Evolutionary conservation across 2,888 invertebrate species (phyloP).

Genomic region (Leptinotarsa juncta): DNA sequence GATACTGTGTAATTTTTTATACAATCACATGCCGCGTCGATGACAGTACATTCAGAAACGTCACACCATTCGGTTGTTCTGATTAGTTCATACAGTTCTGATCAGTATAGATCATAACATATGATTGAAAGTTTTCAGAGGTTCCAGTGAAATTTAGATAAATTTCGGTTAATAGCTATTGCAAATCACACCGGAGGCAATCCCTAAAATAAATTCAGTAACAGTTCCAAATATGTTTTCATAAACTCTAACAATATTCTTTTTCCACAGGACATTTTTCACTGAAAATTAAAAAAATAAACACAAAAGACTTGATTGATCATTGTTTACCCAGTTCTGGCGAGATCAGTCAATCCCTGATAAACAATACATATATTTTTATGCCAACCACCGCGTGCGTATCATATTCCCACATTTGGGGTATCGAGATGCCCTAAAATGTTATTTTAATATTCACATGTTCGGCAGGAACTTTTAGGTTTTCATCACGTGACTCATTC

Average conservation of each 20-base stretch:
- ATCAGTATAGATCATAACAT: no score
- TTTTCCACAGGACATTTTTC: background rate
- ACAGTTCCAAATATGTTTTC: background rate
- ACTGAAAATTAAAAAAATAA: background rate
- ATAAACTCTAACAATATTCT: background rate
- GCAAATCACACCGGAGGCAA: no score
- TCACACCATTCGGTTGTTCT: no score
- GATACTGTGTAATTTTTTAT: no score
- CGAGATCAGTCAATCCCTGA: conserved; percentile 12
- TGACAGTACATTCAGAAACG: no score
- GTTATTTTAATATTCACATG: conserved; percentile 27
- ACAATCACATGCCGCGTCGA: no score
- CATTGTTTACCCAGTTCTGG: conserved; percentile 13
- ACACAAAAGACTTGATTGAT: conserved; percentile 3
- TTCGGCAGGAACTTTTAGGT: conserved; percentile 47
- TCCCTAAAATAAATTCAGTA: no score
- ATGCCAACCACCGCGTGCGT: conserved; percentile 5
- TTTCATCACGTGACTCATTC: conserved; percentile 51
- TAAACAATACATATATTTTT: conserved; percentile 18
- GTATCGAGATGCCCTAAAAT: conserved; percentile 4
- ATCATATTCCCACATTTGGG: conserved; percentile 21
- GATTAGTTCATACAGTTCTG: no score
- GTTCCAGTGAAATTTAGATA: no score
- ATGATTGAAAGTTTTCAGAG: no score
- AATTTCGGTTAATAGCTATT: no score